Evolutionary conservation across 1,140 invertebrate species (phyloP), one percentile per base, ranked within the genome.

Genomic region (Mercenaria mercenaria): DNA sequence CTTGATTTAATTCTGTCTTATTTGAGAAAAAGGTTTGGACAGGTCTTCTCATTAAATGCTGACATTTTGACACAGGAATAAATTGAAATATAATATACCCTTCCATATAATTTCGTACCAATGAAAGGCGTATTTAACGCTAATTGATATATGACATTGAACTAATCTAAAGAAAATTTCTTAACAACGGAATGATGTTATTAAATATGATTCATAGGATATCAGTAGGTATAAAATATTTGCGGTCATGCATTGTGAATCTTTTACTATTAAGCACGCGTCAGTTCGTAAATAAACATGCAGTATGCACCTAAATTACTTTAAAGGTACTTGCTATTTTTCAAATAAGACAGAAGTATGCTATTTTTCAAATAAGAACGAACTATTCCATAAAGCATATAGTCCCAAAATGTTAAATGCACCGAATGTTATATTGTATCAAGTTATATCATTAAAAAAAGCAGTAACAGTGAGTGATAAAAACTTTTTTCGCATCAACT

Each of bases 91-190:
- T 76, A 69, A 85, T 85, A 85, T 85, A 74, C 15, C 29, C 43
- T 74, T 56, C 6, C 41, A 26, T 50, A 47, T 52, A 50, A 52
- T 82, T 39, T 85, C 43, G 15, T 56, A 85, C 76, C 52, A 43
- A 18, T 56, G 67, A 85, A 85, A 74, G 23, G 32, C 13, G 41
- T 72, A 56, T 72, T 76, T 50, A 72, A 76, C 47, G 69, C 26
- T 85, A 85, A 74, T 74, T 85, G 83, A 74, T 85, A 85, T 69
- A 74, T 85, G 83, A 72, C 64, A 85, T 85, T 85, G 47, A 43
- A 76, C 67, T 50, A 85, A 74, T 85, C 56, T 50, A n/a, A 32
- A 61, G 52, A 64, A 61, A 64, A 82, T 82, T 39, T 82, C 80
- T 82, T 64, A 72, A 72, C 18, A 72, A 72, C 15, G 18, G 37